phyloP scores from a whole-genome alignment of 23 tunicate species.

The Halocynthia aurantium region DNA sequence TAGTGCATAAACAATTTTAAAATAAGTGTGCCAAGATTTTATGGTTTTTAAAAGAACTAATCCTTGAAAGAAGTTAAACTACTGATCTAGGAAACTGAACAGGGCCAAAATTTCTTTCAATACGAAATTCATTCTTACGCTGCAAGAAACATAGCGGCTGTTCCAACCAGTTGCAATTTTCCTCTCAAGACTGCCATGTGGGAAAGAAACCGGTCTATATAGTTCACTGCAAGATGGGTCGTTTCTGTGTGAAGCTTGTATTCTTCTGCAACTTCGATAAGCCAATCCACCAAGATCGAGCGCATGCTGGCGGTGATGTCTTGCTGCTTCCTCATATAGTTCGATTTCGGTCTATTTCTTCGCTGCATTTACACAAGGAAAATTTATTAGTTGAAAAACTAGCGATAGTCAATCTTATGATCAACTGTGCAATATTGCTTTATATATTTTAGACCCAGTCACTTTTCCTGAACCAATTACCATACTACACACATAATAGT shows the following conservation, averaged over 20 bases:
- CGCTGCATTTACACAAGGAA: slow-evolving; percentile 23
- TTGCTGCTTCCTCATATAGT: slow-evolving; percentile 97
- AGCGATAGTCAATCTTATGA: too few relatives aligned
- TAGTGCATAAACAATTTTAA: too few relatives aligned
- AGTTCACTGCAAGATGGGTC: slow-evolving; percentile 90
- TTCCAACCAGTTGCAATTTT: slow-evolving; percentile 94
- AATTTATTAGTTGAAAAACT: too few relatives aligned
- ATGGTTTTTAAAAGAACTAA: too few relatives aligned
- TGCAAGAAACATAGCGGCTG: slow-evolving; percentile 95
- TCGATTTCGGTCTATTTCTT: slow-evolving; percentile 62
- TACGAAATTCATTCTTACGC: slow-evolving; percentile 65
- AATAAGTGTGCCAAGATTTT: too few relatives aligned
- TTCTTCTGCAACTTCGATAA: slow-evolving; percentile 86
- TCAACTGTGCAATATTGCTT: too few relatives aligned
- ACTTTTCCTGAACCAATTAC: too few relatives aligned
- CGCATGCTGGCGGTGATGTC: slow-evolving; percentile 92
- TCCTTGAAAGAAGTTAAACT: neutral
- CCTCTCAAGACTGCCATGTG: slow-evolving; percentile 86
- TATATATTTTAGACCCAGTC: too few relatives aligned
- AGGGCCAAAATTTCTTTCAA: neutral
- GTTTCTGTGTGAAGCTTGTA: slow-evolving; percentile 80
- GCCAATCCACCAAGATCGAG: slow-evolving; percentile 86
- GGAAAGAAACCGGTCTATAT: slow-evolving; percentile 86
- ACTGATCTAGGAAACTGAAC: neutral
- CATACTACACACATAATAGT: too few relatives aligned